Conservation (phyloP, 2,113 vertebrate genomes). For the Chaetura pelagica region DNA sequence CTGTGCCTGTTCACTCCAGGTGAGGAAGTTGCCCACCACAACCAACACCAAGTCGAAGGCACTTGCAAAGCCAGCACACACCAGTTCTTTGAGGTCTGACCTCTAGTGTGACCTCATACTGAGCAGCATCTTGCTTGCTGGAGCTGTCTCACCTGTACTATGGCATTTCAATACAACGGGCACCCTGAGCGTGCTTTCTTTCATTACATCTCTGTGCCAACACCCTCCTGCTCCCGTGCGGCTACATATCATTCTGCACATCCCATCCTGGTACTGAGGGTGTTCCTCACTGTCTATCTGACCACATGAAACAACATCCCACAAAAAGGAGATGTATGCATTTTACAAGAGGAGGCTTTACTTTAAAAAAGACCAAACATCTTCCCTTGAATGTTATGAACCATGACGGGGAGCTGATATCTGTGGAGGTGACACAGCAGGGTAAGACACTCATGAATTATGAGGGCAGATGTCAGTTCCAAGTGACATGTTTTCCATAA, state of each 20-base stretch:
- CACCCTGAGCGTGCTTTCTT: accelerated
- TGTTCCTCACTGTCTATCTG: neutral
- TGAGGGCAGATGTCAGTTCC: conserved; percentile 77
- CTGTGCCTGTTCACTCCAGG: neutral
- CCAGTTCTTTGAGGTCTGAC: neutral
- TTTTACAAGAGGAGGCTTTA: neutral
- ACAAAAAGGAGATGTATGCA: neutral
- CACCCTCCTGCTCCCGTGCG: neutral
- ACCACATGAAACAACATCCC: neutral
- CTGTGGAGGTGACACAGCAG: conserved; percentile 61
- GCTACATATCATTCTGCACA: accelerated
- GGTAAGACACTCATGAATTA: conserved; percentile 57
- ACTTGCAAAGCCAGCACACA: accelerated
- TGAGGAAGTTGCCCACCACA: neutral
- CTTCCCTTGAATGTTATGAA: neutral
- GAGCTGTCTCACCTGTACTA: accelerated
- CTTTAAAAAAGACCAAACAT: neutral
- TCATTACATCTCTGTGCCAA: neutral
- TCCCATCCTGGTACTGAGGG: neutral
- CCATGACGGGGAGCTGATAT: conserved; percentile 61
- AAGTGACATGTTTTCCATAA: conserved; percentile 69
- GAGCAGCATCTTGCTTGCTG: accelerated
- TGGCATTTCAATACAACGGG: neutral
- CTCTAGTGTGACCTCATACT: accelerated
- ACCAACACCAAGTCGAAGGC: neutral